Base-by-base conservation (phyloP, 1,140 invertebrate genomes). In the Hestina assimilis region DNA sequence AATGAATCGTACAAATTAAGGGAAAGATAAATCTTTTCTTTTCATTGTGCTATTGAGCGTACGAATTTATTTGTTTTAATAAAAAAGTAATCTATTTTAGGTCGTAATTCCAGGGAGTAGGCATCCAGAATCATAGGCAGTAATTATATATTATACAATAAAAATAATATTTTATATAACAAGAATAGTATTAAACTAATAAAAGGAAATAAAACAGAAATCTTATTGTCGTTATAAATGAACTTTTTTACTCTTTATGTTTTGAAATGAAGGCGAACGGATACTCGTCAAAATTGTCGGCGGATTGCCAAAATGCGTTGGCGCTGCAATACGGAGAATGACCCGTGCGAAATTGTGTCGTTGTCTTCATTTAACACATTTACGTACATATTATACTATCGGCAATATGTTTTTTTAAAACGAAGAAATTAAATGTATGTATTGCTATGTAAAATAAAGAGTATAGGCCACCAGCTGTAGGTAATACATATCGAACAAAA, bases 261-360 rank as follows among this genome's bases (percentile, higher is more conserved):
- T 62, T 66, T 55, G 46, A 59, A 59, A 43, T 50, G 56, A 66
- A n/a, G n/a, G 42, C 59, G 74, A 60, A 69, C 59, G 65, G 59
- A 63, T 63, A 54, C 56, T 64, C 61, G 68, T 72, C 63, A 69
- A 55, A 69, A 65, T 45, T 55, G 64, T 68, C 59, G 75, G 72
- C 69, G 50, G 12, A 33, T 69, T 74, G 75, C 75, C 75, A 81
- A 79, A 78, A 74, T 66, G 69, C 67, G 66, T 74, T 66, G 69
- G 66, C 69, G 66, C 69, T 69, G 54, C 48, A 33, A 52, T 59
- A 41, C 60, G 53, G 60, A 50, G 59, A 56, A 56, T 66, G 60
- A 63, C 63, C 64, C 55, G 59, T 51, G 59, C 56, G 47, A 57
- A 69, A 69, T 21, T 64, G 48, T 63, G 58, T 59, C 67, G 56